A percentile compares a stretch with the other conserved stretches of the same genome.
These are phyloP conservation scores for Tragelaphus buxtoni DNA, from an alignment of 2,113 vertebrate species.

Conservation along the genomic window DNA sequence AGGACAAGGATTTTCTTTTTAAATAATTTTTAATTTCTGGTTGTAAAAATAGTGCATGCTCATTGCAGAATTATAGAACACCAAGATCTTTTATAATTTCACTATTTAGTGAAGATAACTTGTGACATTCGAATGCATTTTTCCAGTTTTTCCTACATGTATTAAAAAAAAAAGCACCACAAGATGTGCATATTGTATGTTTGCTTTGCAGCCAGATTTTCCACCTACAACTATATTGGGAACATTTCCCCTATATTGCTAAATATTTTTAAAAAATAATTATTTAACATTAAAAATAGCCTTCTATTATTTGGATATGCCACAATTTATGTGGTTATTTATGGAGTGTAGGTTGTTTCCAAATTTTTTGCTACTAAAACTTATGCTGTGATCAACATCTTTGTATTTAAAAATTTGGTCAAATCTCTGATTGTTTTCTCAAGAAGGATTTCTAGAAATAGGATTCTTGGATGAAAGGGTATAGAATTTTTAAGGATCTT, in stretches of 20 bases:
- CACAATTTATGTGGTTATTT: background rate
- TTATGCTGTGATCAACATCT: background rate
- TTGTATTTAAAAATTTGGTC: background rate
- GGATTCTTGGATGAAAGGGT: background rate
- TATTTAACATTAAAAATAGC: conserved; percentile 8
- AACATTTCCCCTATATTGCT: background rate
- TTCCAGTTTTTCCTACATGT: background rate
- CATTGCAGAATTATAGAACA: conserved; percentile 19
- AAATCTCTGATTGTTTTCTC: conserved; percentile 37
- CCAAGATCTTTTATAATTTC: background rate
- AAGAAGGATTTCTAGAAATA: conserved; percentile 17
- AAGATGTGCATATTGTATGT: background rate
- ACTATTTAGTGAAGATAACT: background rate
- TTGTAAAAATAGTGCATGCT: conserved; percentile 13
- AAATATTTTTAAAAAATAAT: background rate
- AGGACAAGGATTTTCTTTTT: background rate
- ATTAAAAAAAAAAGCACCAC: background rate
- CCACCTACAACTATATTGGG: background rate
- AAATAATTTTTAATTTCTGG: background rate
- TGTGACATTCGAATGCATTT: background rate
- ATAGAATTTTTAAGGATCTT: background rate
- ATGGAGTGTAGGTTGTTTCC: conserved; percentile 12
- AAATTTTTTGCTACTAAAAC: background rate
- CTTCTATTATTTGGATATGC: conserved; percentile 3
- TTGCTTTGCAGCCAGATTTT: conserved; percentile 6